Conservation (phyloP, 2,797 vertebrate genomes). For the Spondyliosoma cantharus region DNA sequence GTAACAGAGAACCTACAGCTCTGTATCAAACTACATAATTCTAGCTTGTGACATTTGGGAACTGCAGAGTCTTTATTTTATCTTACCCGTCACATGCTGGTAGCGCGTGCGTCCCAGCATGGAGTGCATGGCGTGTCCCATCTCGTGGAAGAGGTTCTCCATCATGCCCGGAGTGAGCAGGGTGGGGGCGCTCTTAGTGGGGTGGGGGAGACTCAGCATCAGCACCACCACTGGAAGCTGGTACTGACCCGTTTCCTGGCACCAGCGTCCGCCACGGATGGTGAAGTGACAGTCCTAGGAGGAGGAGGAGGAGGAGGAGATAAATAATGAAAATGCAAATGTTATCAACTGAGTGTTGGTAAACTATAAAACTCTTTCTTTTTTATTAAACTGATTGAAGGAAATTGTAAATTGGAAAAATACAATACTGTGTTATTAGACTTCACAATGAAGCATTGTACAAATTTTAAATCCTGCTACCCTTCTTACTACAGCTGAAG, state of each 20-base stretch:
- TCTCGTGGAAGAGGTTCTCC: conserved; percentile 99
- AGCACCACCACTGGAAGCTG: conserved; percentile 96
- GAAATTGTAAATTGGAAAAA: too few species aligned
- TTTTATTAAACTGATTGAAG: neutral
- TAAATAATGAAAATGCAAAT: neutral
- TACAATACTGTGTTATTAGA: too few species aligned
- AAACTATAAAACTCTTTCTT: neutral
- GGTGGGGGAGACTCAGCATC: conserved; percentile 93
- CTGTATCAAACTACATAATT: conserved; percentile 17
- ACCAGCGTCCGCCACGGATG: conserved; percentile 91
- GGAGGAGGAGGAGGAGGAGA: neutral
- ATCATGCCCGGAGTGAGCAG: conserved; percentile 95
- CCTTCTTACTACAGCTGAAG: too few species aligned
- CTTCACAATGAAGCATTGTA: too few species aligned
- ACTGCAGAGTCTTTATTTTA: conserved; percentile 21
- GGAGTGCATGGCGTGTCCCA: conserved; percentile 99
- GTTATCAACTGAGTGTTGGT: neutral
- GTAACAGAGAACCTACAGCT: conserved; percentile 40
- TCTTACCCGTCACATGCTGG: conserved; percentile 94
- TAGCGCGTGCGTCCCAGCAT: conserved; percentile 97
- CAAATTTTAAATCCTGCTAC: too few species aligned
- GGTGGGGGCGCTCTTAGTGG: conserved; percentile 85
- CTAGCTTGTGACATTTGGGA: conserved; percentile 34
- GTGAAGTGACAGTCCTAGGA: conserved; percentile 97
- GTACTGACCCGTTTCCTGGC: conserved; percentile 88